Evolutionary conservation across 2,797 vertebrate genomes (phyloP).

Genomic region (Hydrocynus forskahlii): DNA sequence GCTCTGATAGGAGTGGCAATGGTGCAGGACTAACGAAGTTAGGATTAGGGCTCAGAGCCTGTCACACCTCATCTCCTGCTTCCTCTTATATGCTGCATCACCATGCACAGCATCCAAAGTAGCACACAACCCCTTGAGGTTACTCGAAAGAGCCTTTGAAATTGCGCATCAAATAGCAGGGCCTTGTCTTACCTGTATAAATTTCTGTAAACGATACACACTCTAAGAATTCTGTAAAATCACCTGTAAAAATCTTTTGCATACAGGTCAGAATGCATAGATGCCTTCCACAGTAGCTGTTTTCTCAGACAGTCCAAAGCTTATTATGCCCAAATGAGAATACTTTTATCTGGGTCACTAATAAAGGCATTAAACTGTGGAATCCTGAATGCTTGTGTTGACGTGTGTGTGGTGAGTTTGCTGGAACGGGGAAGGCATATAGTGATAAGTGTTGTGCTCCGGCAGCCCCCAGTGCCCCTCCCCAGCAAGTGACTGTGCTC

Average conservation of each 20-base stretch:
- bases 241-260: constrained; percentile 21
- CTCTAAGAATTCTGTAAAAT: constrained; percentile 22
- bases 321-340: constrained; percentile 36
- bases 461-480: constrained; percentile 95
- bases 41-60: constrained; percentile 37
- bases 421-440: constrained; percentile 85
- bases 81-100: constrained; percentile 14
- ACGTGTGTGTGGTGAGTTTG: constrained; percentile 54
- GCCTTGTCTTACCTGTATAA: constrained; percentile 1
- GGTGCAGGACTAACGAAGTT: constrained; percentile 53
- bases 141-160: constrained; percentile 15
- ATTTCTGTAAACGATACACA: neutral
- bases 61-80: constrained; percentile 47
- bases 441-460: constrained; percentile 37
- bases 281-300: constrained; percentile 17
- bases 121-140: neutral
- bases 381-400: constrained; percentile 26
- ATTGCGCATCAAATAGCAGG: neutral
- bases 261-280: constrained; percentile 8
- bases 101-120: constrained; percentile 23
- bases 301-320: constrained; percentile 27
- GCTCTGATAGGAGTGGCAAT: constrained; percentile 64
- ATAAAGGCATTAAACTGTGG: constrained; percentile 35
- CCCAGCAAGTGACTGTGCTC: constrained; percentile 96
- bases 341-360: constrained; percentile 39